Conservation (phyloP, 2,888 invertebrate species). For the Andrena dorsata region DNA sequence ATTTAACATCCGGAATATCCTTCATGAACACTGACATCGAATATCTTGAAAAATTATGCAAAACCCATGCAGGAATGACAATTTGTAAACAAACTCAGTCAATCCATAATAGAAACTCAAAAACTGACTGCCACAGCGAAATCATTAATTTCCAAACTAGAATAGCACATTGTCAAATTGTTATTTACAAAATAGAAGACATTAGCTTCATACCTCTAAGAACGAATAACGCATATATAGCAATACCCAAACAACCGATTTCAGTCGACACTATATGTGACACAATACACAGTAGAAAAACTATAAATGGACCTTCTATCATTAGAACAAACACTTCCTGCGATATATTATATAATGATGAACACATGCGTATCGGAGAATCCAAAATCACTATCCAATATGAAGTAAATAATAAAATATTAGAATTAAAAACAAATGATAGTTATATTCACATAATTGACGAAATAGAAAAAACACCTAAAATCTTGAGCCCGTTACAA, state of each 20-base stretch:
- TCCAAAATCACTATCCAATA: too few relatives aligned
- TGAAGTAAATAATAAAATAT: not conserved
- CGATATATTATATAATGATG: not conserved
- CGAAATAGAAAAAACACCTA: not conserved
- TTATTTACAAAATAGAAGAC: not conserved
- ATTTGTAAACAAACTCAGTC: constrained; percentile 6
- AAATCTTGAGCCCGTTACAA: not conserved
- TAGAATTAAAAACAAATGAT: not conserved
- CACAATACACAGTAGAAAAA: not conserved
- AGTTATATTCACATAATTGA: not conserved
- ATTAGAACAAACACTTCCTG: not conserved
- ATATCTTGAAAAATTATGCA: not conserved
- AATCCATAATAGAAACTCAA: not conserved
- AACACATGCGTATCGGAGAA: not conserved
- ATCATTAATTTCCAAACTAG: not conserved
- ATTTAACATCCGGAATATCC: not conserved
- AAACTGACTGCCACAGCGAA: not conserved
- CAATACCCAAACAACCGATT: not conserved
- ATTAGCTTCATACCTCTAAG: constrained; percentile 1
- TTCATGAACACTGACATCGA: not conserved
- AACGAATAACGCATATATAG: not conserved
- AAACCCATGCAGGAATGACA: not conserved
- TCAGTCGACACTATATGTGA: not conserved
- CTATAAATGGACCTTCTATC: not conserved
- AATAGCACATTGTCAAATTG: not conserved